phyloP scores from a whole-genome alignment of 2,797 vertebrate species.

The Chelonia mydas region DNA sequence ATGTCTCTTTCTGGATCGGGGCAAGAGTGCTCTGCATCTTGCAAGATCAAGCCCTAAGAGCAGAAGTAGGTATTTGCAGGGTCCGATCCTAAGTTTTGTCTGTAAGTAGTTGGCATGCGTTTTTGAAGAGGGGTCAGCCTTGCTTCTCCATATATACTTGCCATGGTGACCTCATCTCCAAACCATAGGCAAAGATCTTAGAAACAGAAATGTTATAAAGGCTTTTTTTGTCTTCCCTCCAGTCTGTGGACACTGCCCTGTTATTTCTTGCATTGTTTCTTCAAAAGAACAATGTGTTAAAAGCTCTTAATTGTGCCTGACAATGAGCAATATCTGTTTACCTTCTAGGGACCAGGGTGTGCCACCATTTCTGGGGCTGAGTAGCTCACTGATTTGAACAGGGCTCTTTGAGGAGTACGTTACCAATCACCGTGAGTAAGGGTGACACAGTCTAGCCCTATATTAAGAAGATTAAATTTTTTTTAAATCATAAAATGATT shows the following conservation, averaged over 20 bases:
- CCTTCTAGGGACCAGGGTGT: neutral
- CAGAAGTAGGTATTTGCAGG: rapidly evolving
- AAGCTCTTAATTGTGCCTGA: neutral
- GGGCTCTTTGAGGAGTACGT: neutral
- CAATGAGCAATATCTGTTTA: neutral
- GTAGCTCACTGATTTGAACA: neutral
- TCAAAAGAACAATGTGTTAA: neutral
- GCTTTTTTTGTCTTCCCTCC: rapidly evolving
- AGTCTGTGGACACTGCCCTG: neutral
- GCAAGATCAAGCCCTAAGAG: neutral
- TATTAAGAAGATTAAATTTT: neutral
- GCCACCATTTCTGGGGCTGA: neutral
- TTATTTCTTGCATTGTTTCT: rapidly evolving
- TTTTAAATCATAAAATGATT: conserved; percentile 22
- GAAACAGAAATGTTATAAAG: neutral
- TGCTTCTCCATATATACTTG: rapidly evolving
- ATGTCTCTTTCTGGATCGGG: rapidly evolving
- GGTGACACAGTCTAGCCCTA: neutral
- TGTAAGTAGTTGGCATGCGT: neutral
- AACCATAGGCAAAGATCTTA: rapidly evolving
- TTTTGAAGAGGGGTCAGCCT: rapidly evolving
- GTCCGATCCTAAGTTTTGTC: rapidly evolving
- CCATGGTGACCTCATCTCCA: neutral
- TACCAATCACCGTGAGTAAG: neutral
- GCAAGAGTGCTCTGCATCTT: rapidly evolving